Conservation (phyloP, 2,888 invertebrate genomes). For the Listrodromus nycthemerus region DNA sequence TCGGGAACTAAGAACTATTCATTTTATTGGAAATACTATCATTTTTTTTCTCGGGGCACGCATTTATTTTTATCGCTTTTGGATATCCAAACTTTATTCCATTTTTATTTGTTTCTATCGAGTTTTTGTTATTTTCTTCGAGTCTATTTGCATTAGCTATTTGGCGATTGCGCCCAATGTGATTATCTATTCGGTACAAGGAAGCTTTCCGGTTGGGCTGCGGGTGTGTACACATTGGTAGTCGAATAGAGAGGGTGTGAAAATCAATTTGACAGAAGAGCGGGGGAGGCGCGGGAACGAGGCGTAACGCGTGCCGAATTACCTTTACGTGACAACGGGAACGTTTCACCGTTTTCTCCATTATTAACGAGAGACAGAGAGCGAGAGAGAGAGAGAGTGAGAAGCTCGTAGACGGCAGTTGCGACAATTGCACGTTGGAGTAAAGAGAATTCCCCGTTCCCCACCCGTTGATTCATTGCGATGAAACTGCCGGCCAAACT, state of each 20-base stretch:
- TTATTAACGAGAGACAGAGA: slow-evolving; percentile 83
- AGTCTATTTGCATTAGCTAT: neutral
- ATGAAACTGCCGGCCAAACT: slow-evolving; percentile 72
- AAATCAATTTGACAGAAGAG: slow-evolving; percentile 83
- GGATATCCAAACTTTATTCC: no score
- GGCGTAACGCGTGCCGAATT: slow-evolving; percentile 83
- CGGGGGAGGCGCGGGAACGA: slow-evolving; percentile 73
- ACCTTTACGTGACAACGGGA: slow-evolving; percentile 84
- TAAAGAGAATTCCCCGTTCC: slow-evolving; percentile 44
- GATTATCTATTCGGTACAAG: slow-evolving; percentile 1
- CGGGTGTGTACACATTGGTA: neutral
- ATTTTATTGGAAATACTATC: no score
- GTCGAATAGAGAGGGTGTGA: slow-evolving; percentile 73
- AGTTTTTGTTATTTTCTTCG: neutral
- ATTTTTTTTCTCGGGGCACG: no score
- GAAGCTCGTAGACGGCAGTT: slow-evolving; percentile 71
- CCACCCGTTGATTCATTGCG: slow-evolving; percentile 69
- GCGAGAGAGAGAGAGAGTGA: no score
- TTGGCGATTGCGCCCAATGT: neutral
- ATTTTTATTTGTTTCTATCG: neutral
- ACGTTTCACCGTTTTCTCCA: slow-evolving; percentile 83
- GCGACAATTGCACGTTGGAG: slow-evolving; percentile 41
- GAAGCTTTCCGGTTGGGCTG: neutral
- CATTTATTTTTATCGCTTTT: no score
- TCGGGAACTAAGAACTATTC: no score